Evolutionary conservation across 2,797 vertebrate species (phyloP), one percentile per base, ranked within the genome.

Genomic region (Prunella strophiata): DNA sequence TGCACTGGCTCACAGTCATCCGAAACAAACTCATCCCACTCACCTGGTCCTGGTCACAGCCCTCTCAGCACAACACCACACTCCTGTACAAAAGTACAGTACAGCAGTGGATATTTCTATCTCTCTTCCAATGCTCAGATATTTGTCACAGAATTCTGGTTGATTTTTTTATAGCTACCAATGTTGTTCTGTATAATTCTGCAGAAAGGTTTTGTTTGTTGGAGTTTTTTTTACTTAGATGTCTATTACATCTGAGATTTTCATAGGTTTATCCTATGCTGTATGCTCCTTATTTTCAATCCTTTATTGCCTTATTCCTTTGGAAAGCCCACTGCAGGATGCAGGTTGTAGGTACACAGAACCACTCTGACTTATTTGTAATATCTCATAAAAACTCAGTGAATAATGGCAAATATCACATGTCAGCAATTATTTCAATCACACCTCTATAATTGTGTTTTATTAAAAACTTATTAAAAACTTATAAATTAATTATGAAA

Each of bases 11-110:
- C 62, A 30, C 68, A 89, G 76, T 92, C 91, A 91, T 27, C 68
- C 11, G 47, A 70, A 65, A 77, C 59, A 79, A 85, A 74, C 30
- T 88, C 94, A 51, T 62, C 94, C 94, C 92, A 87, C 91, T 86
- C 91, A 93, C 30, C 73, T 87, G 16, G 12, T 75, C 77, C 62
- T 67, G 50, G 57, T 67, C 66, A 27, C 51, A 5, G 67, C 71
- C 48, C 42, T 62, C 72, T 45, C 88, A 72, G 59, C 79, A 84
- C 88, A 55, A 13, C 85, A 80, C 25, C 42, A 23, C 29, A 6
- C 67, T 52, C 34, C 36, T n/a, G n/a, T n/a, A n/a, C n/a, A n/a
- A 15, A 5, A 12, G 11, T 2, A 13, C 1, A 11, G 79, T 47
- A 9, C 73, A 66, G 59, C 11, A 26, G 1, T 2, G 55, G 13